Conservation (phyloP, 2,113 vertebrate genomes). For the human (Homo sapiens) region DNA sequence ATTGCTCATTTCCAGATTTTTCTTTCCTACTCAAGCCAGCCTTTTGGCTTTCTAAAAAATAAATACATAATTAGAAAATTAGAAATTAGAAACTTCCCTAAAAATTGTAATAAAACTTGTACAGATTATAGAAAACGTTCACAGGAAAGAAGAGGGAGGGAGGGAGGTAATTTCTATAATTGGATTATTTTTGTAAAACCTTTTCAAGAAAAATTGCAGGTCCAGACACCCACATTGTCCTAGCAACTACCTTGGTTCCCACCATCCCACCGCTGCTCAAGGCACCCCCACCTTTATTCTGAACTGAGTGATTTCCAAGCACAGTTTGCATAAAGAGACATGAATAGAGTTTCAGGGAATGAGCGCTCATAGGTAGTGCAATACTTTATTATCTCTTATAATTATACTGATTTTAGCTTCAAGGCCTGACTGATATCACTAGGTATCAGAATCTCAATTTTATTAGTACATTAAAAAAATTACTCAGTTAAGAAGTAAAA, state of each 20-base stretch:
- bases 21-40: not conserved
- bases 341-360: not conserved
- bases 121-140: not conserved
- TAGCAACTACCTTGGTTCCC: not conserved
- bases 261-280: fast-evolving
- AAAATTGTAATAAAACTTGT: not conserved
- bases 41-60: not conserved
- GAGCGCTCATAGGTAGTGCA: not conserved
- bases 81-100: not conserved
- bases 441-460: not conserved
- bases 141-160: not conserved
- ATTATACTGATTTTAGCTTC: not conserved
- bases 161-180: not conserved
- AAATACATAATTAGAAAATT: not conserved
- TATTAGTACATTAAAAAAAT: slow-evolving; percentile 37
- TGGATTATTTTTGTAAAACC: not conserved
- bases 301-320: not conserved
- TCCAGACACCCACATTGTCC: not conserved
- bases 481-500: slow-evolving; percentile 47
- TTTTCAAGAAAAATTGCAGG: not conserved
- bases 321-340: not conserved
- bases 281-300: not conserved
- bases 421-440: not conserved
- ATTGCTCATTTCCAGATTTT: not conserved
- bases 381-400: not conserved